These are phyloP conservation scores for Oncorhynchus nerka DNA, from an alignment of 2,113 vertebrate genomes.

Conservation along the genomic window DNA sequence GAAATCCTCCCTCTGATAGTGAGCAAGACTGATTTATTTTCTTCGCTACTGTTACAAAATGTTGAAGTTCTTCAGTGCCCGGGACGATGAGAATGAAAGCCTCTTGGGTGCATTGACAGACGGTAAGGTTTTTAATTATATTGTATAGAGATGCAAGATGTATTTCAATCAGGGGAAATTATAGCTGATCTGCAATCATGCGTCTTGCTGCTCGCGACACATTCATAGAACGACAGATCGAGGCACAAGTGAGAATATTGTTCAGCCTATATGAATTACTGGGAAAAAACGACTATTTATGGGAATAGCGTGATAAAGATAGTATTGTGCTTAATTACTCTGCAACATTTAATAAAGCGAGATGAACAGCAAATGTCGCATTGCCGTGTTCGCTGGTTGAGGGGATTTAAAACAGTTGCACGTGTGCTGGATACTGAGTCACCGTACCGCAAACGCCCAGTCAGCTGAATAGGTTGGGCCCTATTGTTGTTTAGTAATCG, in stretches of 20 bases:
- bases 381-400: slow-evolving; percentile 61
- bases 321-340: background rate
- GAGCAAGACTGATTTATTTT: slow-evolving; percentile 30
- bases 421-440: slow-evolving; percentile 61
- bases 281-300: background rate
- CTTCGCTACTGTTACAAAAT: slow-evolving; percentile 53
- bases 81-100: slow-evolving; percentile 72
- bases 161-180: slow-evolving; percentile 32
- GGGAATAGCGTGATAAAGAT: background rate
- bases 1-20: slow-evolving; percentile 36
- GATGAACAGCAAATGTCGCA: slow-evolving; percentile 66
- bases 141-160: background rate
- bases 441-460: slow-evolving; percentile 51
- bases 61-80: slow-evolving; percentile 71
- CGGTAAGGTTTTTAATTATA: slow-evolving; percentile 41
- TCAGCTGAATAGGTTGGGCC: slow-evolving; percentile 17
- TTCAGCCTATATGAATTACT: slow-evolving; percentile 36
- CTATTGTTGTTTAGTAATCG: background rate
- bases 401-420: slow-evolving; percentile 55
- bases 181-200: slow-evolving; percentile 43
- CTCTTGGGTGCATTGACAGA: slow-evolving; percentile 65
- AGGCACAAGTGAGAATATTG: slow-evolving; percentile 1
- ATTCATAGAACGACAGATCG: background rate
- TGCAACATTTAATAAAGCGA: slow-evolving; percentile 1
- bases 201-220: background rate